Percentiles rank a stretch among this genome's conserved stretches.
phyloP scores from a whole-genome alignment of 2,888 invertebrate species.

The Gasteruption jaculator region DNA sequence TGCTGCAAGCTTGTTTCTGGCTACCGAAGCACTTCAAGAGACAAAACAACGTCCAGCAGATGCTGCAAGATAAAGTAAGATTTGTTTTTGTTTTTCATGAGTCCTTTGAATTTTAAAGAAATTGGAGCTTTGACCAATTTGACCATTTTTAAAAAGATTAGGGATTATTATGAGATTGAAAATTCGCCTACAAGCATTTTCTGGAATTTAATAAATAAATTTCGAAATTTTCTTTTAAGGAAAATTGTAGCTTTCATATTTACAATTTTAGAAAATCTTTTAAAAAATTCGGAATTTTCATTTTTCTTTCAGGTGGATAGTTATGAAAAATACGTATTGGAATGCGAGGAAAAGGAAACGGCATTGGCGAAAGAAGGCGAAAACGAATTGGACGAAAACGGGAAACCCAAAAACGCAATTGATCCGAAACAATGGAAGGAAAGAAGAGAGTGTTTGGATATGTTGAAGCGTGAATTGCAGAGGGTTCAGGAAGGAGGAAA shows the following conservation, averaged over 20 bases:
- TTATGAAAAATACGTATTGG: constrained; percentile 43
- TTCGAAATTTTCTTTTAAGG: not conserved
- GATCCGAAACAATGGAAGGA: constrained; percentile 39
- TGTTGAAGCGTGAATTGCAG: constrained; percentile 43
- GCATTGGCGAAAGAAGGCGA: constrained; percentile 13
- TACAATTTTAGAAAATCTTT: too few relatives aligned
- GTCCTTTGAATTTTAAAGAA: not conserved
- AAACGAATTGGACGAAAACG: constrained; percentile 14
- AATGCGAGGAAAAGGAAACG: constrained; percentile 42
- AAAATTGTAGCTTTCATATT: not conserved
- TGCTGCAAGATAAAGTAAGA: constrained; percentile 55
- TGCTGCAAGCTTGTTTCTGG: constrained; percentile 64
- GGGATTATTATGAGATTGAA: too few relatives aligned
- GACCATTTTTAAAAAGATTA: too few relatives aligned
- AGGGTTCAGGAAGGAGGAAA: constrained; percentile 42
- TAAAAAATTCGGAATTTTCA: too few relatives aligned
- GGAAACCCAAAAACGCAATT: constrained; percentile 6
- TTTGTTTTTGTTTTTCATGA: constrained; percentile 9
- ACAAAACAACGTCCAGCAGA: constrained; percentile 56
- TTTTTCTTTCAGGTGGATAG: constrained; percentile 33
- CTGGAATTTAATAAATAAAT: not conserved
- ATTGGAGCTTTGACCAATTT: not conserved
- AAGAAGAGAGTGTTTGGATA: constrained; percentile 42
- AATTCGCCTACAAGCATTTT: too few relatives aligned
- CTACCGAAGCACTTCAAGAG: constrained; percentile 60